Percentiles rank a stretch among this genome's conserved stretches.
Evolutionary conservation across 2,113 vertebrate genomes (phyloP).

Genomic region (Odobenus rosmarus): DNA sequence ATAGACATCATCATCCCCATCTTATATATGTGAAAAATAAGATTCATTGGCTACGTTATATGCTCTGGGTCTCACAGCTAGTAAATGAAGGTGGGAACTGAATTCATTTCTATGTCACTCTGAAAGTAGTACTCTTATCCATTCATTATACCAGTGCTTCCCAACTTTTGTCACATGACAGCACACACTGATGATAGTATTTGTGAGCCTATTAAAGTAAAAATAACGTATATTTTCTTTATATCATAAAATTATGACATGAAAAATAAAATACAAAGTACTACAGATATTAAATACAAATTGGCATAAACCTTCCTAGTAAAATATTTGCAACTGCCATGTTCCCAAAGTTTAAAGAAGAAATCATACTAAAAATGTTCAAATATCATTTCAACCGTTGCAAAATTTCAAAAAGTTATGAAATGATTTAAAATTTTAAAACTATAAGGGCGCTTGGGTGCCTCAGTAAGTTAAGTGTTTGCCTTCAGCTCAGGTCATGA

Average conservation of each 20-base stretch:
- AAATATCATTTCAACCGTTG: constrained; percentile 24
- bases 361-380: constrained; percentile 20
- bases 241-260: constrained; percentile 2
- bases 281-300: constrained; percentile 37
- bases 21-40: not conserved
- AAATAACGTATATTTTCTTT: constrained; percentile 8
- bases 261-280: constrained; percentile 58
- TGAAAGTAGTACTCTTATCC: not conserved
- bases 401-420: not conserved
- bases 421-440: constrained; percentile 15
- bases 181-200: not conserved
- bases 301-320: not conserved
- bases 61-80: not conserved
- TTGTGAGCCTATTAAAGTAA: not conserved
- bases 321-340: constrained; percentile 41
- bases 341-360: not conserved
- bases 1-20: not conserved
- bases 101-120: not conserved
- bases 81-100: not conserved
- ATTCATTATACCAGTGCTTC: not conserved
- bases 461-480: not conserved
- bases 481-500: not conserved
- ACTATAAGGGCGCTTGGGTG: not conserved
- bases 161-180: not conserved
- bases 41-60: not conserved